phyloP scores from a whole-genome alignment of 2,113 vertebrate species.

The Strix aluco region DNA sequence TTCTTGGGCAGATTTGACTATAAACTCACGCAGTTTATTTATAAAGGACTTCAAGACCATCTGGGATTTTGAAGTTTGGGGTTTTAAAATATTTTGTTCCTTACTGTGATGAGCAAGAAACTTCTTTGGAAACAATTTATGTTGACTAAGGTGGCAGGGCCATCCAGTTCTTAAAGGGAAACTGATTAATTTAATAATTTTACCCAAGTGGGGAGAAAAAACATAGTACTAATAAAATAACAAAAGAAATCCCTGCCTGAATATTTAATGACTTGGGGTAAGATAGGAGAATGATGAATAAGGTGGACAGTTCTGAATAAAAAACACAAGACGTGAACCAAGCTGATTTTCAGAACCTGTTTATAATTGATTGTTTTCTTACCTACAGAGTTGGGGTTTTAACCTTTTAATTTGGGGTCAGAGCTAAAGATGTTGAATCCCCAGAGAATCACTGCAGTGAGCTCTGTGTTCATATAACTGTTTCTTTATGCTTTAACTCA shows the following conservation, averaged over 20 bases:
- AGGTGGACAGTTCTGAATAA: not conserved
- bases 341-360: not conserved
- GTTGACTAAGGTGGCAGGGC: slow-evolving; percentile 4
- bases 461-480: not conserved
- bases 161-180: slow-evolving; percentile 9
- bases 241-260: not conserved
- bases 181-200: not conserved
- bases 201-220: not conserved
- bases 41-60: slow-evolving; percentile 24
- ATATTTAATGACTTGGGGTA: not conserved
- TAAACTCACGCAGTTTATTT: slow-evolving; percentile 27
- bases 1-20: slow-evolving; percentile 32
- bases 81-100: slow-evolving; percentile 33
- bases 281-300: not conserved
- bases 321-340: not conserved
- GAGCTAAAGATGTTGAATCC: not conserved
- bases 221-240: not conserved
- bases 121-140: not conserved
- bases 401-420: not conserved
- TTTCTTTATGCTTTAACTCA: not conserved
- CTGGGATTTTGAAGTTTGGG: slow-evolving; percentile 55
- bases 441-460: not conserved
- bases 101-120: slow-evolving; percentile 28
- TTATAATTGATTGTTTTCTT: not conserved
- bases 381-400: not conserved